Conservation (phyloP, 2,888 invertebrate genomes). For the Taphrorychus bicolor region DNA sequence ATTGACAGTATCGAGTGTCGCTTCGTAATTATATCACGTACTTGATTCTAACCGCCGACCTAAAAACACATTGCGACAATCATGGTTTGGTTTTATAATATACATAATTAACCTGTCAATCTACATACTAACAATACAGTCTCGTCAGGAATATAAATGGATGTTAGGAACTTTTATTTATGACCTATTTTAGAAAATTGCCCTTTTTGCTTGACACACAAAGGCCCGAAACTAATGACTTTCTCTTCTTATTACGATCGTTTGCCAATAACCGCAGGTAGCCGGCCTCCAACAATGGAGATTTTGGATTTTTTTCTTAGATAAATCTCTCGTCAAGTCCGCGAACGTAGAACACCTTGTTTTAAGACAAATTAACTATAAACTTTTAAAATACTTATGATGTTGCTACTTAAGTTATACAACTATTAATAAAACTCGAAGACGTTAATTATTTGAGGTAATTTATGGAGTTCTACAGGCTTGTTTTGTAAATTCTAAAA, state of each 20-base stretch:
- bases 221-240: constrained; percentile 10
- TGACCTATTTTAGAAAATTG: constrained; percentile 15
- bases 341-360: background rate
- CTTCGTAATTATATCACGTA: background rate
- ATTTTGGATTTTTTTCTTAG: constrained; percentile 7
- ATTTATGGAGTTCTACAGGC: no score
- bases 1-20: background rate
- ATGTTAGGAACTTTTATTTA: constrained; percentile 9
- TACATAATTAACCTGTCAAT: constrained; percentile 11
- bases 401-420: no score
- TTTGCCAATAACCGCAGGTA: constrained; percentile 21
- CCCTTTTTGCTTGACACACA: constrained; percentile 4
- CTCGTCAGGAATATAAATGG: background rate
- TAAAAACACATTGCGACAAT: background rate
- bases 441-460: no score
- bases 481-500: no score
- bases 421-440: no score
- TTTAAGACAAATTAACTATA: background rate
- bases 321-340: background rate
- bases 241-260: constrained; percentile 8
- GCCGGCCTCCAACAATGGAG: constrained; percentile 4
- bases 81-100: background rate
- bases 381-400: no score
- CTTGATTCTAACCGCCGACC: background rate
- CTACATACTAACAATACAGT: constrained; percentile 4